Conservation (phyloP, 2,113 vertebrate genomes). For the Rynchops niger region DNA sequence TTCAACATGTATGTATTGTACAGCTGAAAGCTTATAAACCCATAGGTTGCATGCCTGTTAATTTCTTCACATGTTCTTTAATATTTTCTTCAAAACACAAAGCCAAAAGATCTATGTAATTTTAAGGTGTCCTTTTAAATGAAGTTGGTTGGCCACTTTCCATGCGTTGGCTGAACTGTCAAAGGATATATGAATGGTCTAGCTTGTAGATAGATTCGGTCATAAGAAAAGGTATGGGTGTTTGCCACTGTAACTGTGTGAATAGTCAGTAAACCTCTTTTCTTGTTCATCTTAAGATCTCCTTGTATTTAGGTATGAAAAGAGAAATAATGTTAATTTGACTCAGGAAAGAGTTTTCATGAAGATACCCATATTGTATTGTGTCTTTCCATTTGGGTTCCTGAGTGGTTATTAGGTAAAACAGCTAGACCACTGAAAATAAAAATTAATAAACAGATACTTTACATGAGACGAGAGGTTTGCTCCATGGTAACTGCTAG, state of each 20-base stretch:
- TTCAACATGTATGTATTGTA: slow-evolving; percentile 81
- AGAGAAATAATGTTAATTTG: background rate
- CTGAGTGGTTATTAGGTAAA: background rate
- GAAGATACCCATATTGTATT: accelerated
- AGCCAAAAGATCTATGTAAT: background rate
- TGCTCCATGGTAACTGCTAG: background rate
- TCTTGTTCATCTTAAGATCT: background rate
- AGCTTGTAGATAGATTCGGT: background rate
- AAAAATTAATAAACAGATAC: background rate
- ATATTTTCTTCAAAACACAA: background rate
- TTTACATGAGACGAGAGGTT: background rate
- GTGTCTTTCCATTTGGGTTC: background rate
- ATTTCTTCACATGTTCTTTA: background rate
- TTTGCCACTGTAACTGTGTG: background rate
- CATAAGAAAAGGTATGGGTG: background rate
- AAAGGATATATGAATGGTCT: background rate
- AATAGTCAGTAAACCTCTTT: background rate
- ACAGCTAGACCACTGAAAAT: background rate
- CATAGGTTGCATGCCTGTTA: background rate
- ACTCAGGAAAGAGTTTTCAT: background rate
- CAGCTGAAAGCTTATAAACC: background rate
- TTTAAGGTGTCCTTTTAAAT: background rate
- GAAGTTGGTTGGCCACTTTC: background rate
- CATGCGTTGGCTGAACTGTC: accelerated
- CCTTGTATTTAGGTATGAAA: background rate